These are phyloP conservation scores for Xanthia togata DNA, from an alignment of 2,888 invertebrate species.

Conservation along the genomic window DNA sequence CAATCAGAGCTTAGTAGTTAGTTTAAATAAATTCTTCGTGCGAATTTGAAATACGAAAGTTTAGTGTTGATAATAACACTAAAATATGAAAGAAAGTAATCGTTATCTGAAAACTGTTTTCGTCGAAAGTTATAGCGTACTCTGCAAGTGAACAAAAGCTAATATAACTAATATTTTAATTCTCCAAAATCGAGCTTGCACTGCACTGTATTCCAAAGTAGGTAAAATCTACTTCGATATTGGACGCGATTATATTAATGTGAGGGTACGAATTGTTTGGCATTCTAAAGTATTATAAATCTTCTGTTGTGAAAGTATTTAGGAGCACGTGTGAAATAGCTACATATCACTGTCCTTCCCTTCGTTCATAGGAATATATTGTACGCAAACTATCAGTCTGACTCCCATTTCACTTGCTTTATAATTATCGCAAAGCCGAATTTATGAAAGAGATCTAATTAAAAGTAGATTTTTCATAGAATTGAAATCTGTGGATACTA, in stretches of 20 bases:
- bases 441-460: slow-evolving; percentile 17
- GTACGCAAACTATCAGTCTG: slow-evolving; percentile 24
- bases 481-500: not conserved
- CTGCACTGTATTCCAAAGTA: too few species aligned
- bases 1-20: not conserved
- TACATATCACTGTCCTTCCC: slow-evolving; percentile 66
- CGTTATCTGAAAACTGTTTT: not conserved
- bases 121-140: not conserved
- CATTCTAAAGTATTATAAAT: slow-evolving; percentile 35
- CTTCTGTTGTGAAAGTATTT: slow-evolving; percentile 44
- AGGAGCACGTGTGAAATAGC: slow-evolving; percentile 59
- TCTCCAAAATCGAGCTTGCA: slow-evolving; percentile 29
- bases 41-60: not conserved
- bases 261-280: slow-evolving; percentile 40
- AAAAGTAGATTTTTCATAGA: not conserved
- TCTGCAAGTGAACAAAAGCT: not conserved
- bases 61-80: not conserved
- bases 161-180: not conserved
- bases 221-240: slow-evolving; percentile 5
- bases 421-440: slow-evolving; percentile 26
- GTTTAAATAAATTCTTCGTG: not conserved
- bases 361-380: slow-evolving; percentile 42
- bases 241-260: slow-evolving; percentile 30
- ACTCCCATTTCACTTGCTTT: slow-evolving; percentile 44
- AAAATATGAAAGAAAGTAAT: not conserved